Evolutionary conservation across 2,113 vertebrate species (phyloP).

Genomic region (Pongo abelii): DNA sequence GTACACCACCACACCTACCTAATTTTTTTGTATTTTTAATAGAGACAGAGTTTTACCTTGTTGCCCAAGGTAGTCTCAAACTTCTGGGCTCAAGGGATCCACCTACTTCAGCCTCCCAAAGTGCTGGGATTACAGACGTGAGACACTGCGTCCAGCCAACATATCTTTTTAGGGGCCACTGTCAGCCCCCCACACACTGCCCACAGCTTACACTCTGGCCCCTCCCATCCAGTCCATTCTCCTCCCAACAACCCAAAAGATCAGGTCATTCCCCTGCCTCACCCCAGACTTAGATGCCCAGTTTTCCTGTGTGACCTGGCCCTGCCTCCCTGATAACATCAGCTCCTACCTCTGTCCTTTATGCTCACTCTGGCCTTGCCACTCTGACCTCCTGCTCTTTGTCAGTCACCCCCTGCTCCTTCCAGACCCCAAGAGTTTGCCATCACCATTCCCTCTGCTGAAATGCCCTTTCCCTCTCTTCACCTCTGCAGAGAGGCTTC

Average conservation of each 20-base stretch:
- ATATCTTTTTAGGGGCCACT: neutral
- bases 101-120: neutral
- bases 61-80: neutral
- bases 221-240: neutral
- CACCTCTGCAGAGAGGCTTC: neutral
- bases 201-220: neutral
- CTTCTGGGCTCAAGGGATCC: neutral
- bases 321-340: neutral
- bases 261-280: neutral
- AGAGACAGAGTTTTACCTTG: neutral
- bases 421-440: neutral
- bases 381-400: neutral
- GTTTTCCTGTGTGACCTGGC: neutral
- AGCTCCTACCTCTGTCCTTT: neutral
- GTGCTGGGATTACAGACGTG: neutral
- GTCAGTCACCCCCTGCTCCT: neutral
- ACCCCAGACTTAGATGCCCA: neutral
- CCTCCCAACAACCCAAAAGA: neutral
- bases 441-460: neutral
- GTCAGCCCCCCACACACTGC: neutral
- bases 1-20: neutral
- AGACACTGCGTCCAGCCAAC: accelerated
- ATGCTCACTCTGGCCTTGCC: neutral
- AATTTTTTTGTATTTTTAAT: neutral
- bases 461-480: neutral